These are phyloP conservation scores for Onthophagus sagittarius DNA, from an alignment of 2,888 invertebrate species.

Conservation along the genomic window DNA sequence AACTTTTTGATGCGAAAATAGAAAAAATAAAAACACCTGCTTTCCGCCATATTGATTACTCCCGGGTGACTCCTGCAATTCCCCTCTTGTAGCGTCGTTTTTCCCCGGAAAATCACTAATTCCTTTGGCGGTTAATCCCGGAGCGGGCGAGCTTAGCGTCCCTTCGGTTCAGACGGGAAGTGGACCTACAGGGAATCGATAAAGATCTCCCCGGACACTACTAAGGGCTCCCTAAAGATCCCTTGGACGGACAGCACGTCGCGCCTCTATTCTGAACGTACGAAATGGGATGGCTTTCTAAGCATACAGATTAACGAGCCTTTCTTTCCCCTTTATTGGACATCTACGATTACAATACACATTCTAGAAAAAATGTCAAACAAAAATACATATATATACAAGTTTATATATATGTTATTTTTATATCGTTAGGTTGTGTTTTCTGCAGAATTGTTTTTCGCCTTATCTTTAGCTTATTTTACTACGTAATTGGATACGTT, in stretches of 20 bases:
- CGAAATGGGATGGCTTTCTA: not conserved
- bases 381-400: too few species aligned
- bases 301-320: not conserved
- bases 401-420: too few species aligned
- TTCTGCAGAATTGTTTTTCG: too few species aligned
- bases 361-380: not conserved
- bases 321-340: not conserved
- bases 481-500: too few species aligned
- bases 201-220: not conserved
- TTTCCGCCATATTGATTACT: not conserved
- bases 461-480: too few species aligned
- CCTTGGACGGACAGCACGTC: not conserved
- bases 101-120: slow-evolving; percentile 6
- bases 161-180: not conserved
- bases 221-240: not conserved
- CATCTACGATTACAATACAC: not conserved
- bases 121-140: slow-evolving; percentile 4
- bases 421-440: too few species aligned
- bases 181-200: not conserved
- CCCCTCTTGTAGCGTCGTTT: not conserved
- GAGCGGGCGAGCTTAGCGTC: not conserved
- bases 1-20: not conserved
- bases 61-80: not conserved
- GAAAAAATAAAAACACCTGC: not conserved
- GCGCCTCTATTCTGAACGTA: not conserved